Conservation (phyloP, 2,113 vertebrate genomes). For the Pygoscelis antarcticus region DNA sequence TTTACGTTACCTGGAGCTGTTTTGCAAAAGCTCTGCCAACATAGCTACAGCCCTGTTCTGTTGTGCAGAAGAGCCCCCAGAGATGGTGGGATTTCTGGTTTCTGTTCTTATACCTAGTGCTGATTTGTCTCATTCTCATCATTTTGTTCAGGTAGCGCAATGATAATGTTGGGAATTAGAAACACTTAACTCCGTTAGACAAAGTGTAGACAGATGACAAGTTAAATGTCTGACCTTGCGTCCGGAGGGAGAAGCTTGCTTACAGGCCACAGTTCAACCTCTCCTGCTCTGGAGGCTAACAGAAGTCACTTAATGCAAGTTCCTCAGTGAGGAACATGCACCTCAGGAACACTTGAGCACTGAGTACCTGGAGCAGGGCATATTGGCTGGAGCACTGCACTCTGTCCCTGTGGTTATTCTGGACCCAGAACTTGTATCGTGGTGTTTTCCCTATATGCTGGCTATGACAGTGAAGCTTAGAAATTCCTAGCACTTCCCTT, state of each 20-base stretch:
- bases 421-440: neutral
- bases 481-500: neutral
- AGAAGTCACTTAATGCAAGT: neutral
- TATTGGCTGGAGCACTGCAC: neutral
- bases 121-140: neutral
- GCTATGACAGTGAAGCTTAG: neutral
- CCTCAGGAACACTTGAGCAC: neutral
- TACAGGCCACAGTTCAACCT: neutral
- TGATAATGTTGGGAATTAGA: neutral
- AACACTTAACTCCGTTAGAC: neutral
- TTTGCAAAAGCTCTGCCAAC: neutral
- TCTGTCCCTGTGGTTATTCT: neutral
- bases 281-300: neutral
- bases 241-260: neutral
- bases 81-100: neutral
- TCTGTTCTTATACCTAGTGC: neutral
- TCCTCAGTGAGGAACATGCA: fast-evolving
- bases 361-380: neutral
- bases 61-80: neutral
- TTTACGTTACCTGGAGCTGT: neutral
- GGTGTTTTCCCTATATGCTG: neutral
- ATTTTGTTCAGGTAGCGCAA: neutral
- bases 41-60: fast-evolving
- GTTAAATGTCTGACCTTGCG: neutral
- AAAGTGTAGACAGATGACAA: neutral